Evolutionary conservation across 2,888 invertebrate genomes (phyloP).

Genomic region (Drosophila cracens): DNA sequence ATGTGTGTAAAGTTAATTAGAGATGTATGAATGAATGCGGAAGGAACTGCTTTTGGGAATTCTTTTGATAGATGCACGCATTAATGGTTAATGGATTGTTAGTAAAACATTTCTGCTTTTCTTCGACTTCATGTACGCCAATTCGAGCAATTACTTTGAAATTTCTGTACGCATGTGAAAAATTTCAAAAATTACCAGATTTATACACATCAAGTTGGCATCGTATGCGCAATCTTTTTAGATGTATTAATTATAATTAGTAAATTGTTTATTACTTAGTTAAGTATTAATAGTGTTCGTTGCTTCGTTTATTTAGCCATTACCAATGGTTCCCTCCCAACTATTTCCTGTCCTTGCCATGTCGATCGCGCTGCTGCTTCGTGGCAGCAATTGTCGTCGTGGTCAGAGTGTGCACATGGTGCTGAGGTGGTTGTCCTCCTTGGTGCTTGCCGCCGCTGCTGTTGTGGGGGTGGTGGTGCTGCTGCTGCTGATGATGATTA

Average conservation of each 20-base stretch:
- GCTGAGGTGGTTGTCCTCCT: slow-evolving; percentile 57
- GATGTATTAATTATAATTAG: slow-evolving; percentile 29
- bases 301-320: slow-evolving; percentile 43
- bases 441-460: slow-evolving; percentile 60
- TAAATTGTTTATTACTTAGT: slow-evolving; percentile 31
- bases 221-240: slow-evolving; percentile 33
- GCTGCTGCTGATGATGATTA: slow-evolving; percentile 39
- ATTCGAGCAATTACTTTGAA: slow-evolving; percentile 62
- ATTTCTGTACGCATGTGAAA: slow-evolving; percentile 61
- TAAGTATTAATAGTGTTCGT: slow-evolving; percentile 51
- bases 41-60: slow-evolving; percentile 67
- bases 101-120: slow-evolving; percentile 21
- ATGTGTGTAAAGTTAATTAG: slow-evolving; percentile 5
- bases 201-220: slow-evolving; percentile 52
- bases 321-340: slow-evolving; percentile 7
- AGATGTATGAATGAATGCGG: slow-evolving; percentile 25
- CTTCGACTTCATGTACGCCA: slow-evolving; percentile 28
- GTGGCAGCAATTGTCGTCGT: slow-evolving; percentile 71
- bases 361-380: slow-evolving; percentile 71
- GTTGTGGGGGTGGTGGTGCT: slow-evolving; percentile 8
- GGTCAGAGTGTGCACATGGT: slow-evolving; percentile 67
- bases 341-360: slow-evolving; percentile 80
- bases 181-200: slow-evolving; percentile 74
- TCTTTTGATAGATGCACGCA: slow-evolving; percentile 53
- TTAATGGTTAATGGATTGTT: slow-evolving; percentile 39